These are phyloP conservation scores for Meiosimyza decipiens DNA, from an alignment of 2,888 invertebrate species.

Conservation along the genomic window DNA sequence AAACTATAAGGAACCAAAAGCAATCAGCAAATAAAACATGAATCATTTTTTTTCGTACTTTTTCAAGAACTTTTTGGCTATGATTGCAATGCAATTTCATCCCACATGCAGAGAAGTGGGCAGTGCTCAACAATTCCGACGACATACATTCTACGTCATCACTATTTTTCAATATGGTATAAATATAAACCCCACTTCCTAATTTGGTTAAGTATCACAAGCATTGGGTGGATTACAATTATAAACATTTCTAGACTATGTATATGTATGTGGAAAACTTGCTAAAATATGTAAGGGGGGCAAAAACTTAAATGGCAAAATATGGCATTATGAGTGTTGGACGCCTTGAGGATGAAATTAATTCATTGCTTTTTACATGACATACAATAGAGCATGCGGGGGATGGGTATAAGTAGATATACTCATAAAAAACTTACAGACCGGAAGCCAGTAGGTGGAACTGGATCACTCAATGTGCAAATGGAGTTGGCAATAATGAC, in stretches of 20 bases:
- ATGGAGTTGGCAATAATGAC: slow-evolving; percentile 32
- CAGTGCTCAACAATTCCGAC: slow-evolving; percentile 42
- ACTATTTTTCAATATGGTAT: slow-evolving; percentile 29
- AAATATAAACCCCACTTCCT: neutral
- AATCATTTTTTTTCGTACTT: slow-evolving; percentile 34
- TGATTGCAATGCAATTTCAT: slow-evolving; percentile 49
- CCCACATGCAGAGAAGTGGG: slow-evolving; percentile 49
- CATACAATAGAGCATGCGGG: neutral
- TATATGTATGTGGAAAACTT: neutral
- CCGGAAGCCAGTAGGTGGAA: slow-evolving; percentile 42
- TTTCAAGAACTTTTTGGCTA: slow-evolving; percentile 41
- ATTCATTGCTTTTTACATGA: slow-evolving; percentile 16
- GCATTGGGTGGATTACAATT: slow-evolving; percentile 31
- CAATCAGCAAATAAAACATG: slow-evolving; percentile 12
- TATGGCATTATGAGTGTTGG: slow-evolving; percentile 34
- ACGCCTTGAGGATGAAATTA: slow-evolving; percentile 28
- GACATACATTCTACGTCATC: slow-evolving; percentile 40
- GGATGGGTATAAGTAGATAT: neutral
- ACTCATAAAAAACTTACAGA: slow-evolving; percentile 32
- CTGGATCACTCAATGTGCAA: slow-evolving; percentile 36
- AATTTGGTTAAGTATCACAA: slow-evolving; percentile 5
- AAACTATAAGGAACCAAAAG: neutral
- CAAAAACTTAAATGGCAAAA: slow-evolving; percentile 26
- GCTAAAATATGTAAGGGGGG: neutral
- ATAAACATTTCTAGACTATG: neutral